A percentile compares a stretch with the other conserved stretches of the same genome.
Evolutionary conservation across 2,797 vertebrate genomes (phyloP).

Genomic region (Danio aesculapii): DNA sequence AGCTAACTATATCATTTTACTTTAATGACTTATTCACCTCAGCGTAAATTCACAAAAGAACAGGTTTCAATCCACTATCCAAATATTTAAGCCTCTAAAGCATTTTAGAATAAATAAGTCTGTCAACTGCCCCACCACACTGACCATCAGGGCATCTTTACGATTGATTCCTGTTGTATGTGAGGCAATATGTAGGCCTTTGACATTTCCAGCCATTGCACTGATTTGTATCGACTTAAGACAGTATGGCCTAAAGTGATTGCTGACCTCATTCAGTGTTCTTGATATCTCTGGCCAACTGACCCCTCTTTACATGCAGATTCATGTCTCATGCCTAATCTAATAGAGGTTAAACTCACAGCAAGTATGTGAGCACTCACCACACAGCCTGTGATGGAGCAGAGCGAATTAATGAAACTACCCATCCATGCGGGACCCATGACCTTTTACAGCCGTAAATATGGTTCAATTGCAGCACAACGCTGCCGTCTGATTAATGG

Average conservation of each 20-base stretch:
- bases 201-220: slow-evolving; percentile 23
- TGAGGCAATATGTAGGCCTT: slow-evolving; percentile 7
- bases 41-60: no score
- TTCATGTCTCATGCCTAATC: slow-evolving; percentile 24
- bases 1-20: no score
- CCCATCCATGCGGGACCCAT: slow-evolving; percentile 58
- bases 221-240: slow-evolving; percentile 27
- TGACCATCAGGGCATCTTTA: not conserved
- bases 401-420: slow-evolving; percentile 69
- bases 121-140: not conserved
- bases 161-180: not conserved
- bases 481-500: slow-evolving; percentile 73
- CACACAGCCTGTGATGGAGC: slow-evolving; percentile 28
- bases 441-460: slow-evolving; percentile 74
- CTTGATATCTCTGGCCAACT: slow-evolving; percentile 21
- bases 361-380: not conserved
- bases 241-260: slow-evolving; percentile 3
- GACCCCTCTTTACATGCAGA: slow-evolving; percentile 31
- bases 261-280: slow-evolving; percentile 22
- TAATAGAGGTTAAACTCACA: slow-evolving; percentile 14
- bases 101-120: no score
- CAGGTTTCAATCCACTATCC: no score
- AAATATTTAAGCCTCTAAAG: not conserved
- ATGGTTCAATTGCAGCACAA: slow-evolving; percentile 64
- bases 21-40: no score